phyloP scores from a whole-genome alignment of 1,140 invertebrate genomes.

The Drosophila mauritiana region DNA sequence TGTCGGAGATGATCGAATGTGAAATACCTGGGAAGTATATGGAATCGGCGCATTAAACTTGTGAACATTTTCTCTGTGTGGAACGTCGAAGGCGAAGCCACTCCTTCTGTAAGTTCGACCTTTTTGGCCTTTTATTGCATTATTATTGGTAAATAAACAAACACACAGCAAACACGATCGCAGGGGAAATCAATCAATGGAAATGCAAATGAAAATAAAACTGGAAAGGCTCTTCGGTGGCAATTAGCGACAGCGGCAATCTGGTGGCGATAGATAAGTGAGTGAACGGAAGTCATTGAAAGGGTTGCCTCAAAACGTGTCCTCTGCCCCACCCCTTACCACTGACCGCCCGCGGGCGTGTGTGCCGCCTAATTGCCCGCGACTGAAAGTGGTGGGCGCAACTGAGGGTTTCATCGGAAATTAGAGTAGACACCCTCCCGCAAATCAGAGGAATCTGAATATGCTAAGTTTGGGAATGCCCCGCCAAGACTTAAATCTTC shows the following conservation, averaged over 20 bases:
- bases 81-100: background rate
- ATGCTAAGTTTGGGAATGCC: background rate
- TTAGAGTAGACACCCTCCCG: slow-evolving; percentile 40
- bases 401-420: slow-evolving; percentile 25
- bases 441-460: too few relatives aligned
- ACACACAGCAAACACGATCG: slow-evolving; percentile 24
- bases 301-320: slow-evolving; percentile 61
- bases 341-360: background rate
- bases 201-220: slow-evolving; percentile 19
- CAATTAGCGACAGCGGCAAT: slow-evolving; percentile 54
- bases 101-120: slow-evolving; percentile 11
- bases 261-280: slow-evolving; percentile 14
- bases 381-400: slow-evolving; percentile 12
- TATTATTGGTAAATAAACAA: slow-evolving; percentile 72
- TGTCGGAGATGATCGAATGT: too few relatives aligned
- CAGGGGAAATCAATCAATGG: slow-evolving; percentile 67
- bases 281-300: slow-evolving; percentile 72
- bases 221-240: slow-evolving; percentile 26
- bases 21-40: too few relatives aligned
- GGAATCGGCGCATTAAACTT: too few relatives aligned
- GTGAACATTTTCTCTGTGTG: background rate
- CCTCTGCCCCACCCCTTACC: slow-evolving; percentile 10
- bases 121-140: slow-evolving; percentile 65
- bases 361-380: slow-evolving; percentile 64
- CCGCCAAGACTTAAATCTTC: background rate